Evolutionary conservation across 2,888 invertebrate species (phyloP).

Genomic region (Psylliodes chrysocephalus): DNA sequence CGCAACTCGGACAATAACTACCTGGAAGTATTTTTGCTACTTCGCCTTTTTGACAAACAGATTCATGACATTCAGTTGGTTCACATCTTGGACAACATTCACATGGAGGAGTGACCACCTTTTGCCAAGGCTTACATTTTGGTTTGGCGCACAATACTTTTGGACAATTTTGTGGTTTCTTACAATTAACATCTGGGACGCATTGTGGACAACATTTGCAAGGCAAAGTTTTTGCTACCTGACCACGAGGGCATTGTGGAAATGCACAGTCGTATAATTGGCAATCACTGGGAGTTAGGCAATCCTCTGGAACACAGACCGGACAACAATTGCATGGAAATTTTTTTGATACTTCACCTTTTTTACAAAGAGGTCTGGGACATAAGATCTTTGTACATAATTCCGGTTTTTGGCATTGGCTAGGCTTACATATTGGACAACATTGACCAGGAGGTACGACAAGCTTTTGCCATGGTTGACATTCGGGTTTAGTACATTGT

Average conservation of each 20-base stretch:
- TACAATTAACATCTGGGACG: background rate
- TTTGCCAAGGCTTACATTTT: background rate
- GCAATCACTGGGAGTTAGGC: background rate
- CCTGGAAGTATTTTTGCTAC: background rate
- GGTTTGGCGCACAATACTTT: background rate
- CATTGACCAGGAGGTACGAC: background rate
- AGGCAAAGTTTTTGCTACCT: background rate
- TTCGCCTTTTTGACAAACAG: background rate
- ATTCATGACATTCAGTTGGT: background rate
- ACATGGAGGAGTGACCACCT: background rate
- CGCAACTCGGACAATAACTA: conserved; percentile 1
- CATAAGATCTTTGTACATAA: background rate
- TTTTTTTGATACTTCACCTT: background rate
- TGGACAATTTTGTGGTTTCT: conserved; percentile 7
- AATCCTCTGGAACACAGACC: conserved; percentile 2
- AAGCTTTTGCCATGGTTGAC: background rate
- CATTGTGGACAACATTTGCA: conserved; percentile 13
- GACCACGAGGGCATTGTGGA: background rate
- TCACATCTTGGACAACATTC: conserved; percentile 16
- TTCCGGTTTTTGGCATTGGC: background rate
- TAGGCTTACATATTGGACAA: background rate
- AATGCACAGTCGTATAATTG: background rate
- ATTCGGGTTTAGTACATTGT: background rate
- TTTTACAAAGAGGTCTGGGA: background rate
- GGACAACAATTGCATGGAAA: conserved; percentile 13